phyloP scores from a whole-genome alignment of 2,797 vertebrate species.

The Semotilus atromaculatus region DNA sequence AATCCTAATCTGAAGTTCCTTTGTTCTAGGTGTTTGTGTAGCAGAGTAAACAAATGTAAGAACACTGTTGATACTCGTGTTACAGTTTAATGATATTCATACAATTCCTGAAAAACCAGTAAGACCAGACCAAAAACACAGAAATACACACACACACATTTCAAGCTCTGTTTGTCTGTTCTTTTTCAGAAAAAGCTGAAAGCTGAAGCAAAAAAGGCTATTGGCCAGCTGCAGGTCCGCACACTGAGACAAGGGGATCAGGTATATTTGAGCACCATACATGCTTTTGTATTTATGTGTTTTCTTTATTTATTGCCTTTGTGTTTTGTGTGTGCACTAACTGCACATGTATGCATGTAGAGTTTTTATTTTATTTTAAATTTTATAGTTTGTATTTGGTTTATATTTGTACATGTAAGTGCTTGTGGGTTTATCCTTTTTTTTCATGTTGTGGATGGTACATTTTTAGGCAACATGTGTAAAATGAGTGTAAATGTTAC shows the following conservation, averaged over 20 bases:
- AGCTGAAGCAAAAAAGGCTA: constrained; percentile 83
- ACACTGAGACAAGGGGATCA: constrained; percentile 83
- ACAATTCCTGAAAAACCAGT: constrained; percentile 32
- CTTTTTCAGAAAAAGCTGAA: constrained; percentile 80
- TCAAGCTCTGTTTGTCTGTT: constrained; percentile 20
- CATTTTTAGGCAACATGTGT: background rate
- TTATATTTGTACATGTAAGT: background rate
- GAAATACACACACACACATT: background rate
- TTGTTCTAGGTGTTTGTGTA: background rate
- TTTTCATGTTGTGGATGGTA: background rate
- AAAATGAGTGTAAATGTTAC: background rate
- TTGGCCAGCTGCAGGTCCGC: constrained; percentile 80
- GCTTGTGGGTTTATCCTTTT: background rate
- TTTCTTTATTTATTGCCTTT: background rate
- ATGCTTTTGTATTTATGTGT: background rate
- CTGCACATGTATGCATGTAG: too few species aligned
- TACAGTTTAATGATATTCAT: constrained; percentile 25
- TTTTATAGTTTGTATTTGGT: background rate
- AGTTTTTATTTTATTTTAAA: background rate
- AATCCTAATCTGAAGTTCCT: background rate
- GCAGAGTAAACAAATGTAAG: background rate
- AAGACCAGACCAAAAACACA: constrained; percentile 7
- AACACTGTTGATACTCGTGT: background rate
- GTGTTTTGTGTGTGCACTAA: background rate
- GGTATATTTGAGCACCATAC: background rate